Evolutionary conservation across 2,797 vertebrate genomes (phyloP).

Genomic region (Cephalopachus bancanus): DNA sequence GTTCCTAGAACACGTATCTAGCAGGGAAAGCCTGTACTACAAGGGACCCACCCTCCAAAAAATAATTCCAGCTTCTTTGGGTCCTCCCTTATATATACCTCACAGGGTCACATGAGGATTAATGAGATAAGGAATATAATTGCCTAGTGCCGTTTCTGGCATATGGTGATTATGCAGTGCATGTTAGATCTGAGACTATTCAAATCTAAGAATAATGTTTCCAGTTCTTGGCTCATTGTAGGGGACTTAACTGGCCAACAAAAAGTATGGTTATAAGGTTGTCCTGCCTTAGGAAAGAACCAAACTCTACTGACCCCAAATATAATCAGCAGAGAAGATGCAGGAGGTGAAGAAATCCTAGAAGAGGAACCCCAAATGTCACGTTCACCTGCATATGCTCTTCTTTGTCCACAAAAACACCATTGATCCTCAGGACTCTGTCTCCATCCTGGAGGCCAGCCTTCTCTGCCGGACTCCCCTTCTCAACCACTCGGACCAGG

Average conservation of each 20-base stretch:
- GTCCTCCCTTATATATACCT: no score
- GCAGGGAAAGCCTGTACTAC: no score
- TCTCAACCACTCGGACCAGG: conserved; percentile 93
- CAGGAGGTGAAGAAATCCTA: neutral
- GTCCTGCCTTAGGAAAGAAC: neutral
- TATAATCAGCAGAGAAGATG: neutral
- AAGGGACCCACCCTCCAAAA: no score
- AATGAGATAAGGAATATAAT: neutral
- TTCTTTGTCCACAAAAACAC: conserved; percentile 93
- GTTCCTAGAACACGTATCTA: no score
- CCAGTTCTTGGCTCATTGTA: neutral
- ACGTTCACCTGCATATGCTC: conserved; percentile 92
- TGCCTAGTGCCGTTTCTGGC: neutral
- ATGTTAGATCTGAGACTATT: neutral
- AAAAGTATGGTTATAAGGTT: neutral
- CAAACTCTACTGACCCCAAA: neutral
- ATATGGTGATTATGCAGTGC: neutral
- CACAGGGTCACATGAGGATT: neutral
- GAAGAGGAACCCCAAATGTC: neutral
- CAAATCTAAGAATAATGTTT: neutral
- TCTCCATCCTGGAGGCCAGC: conserved; percentile 97
- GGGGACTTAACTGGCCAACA: neutral
- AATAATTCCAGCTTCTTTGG: no score
- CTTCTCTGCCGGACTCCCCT: conserved; percentile 92
- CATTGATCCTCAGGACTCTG: conserved; percentile 94